Conservation (phyloP, 2,113 vertebrate genomes). For the Tenrec ecaudatus region DNA sequence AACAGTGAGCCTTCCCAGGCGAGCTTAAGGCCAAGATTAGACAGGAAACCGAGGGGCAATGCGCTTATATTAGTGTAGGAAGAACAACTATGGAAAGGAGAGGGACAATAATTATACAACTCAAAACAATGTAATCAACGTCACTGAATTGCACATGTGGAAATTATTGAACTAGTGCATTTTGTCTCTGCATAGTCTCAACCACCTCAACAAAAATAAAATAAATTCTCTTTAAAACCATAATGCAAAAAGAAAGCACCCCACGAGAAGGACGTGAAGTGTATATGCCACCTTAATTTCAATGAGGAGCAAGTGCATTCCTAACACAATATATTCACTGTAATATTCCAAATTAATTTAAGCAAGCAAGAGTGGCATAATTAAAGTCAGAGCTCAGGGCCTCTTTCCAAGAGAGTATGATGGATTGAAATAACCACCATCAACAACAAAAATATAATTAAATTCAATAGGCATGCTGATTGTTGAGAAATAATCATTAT, state of each 20-base stretch:
- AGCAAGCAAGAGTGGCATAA: conserved; percentile 62
- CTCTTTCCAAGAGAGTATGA: conserved; percentile 68
- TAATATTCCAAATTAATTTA: conserved; percentile 69
- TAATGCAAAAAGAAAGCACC: conserved; percentile 13
- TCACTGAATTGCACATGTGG: not conserved
- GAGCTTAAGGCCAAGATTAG: not conserved
- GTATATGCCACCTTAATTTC: conserved; percentile 40
- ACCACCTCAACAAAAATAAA: not conserved
- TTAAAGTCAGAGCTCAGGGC: conserved; percentile 69
- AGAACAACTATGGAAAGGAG: not conserved
- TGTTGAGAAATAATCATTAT: conserved; percentile 57
- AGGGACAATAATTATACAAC: too few relatives aligned
- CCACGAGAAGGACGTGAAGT: conserved; percentile 1
- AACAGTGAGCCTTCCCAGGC: not conserved
- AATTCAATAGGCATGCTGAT: conserved; percentile 73
- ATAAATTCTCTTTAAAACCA: not conserved
- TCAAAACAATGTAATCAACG: too few relatives aligned
- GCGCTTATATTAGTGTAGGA: not conserved
- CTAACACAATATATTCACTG: conserved; percentile 49
- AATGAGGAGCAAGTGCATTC: conserved; percentile 54
- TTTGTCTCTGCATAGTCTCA: not conserved
- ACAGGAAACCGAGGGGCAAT: not conserved
- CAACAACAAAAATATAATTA: conserved; percentile 59
- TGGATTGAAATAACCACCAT: conserved; percentile 54
- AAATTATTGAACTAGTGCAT: not conserved